These are phyloP conservation scores for Smithornis capensis DNA, from an alignment of 2,113 vertebrate species.

Conservation along the genomic window DNA sequence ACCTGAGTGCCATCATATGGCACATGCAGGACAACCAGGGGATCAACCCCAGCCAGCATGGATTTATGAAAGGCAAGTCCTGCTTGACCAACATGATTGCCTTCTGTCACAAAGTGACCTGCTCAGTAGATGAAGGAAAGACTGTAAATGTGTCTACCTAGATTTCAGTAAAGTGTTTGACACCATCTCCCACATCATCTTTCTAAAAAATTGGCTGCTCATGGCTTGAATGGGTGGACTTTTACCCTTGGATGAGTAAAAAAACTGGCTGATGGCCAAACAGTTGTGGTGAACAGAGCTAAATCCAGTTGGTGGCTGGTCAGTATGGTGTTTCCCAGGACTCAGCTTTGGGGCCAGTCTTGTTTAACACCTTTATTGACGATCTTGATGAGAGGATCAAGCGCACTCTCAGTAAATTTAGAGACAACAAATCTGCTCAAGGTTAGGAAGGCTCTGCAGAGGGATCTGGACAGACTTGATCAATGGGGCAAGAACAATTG, in stretches of 20 bases:
- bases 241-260: not conserved
- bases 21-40: not conserved
- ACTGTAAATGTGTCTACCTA: not conserved
- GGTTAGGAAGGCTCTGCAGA: not conserved
- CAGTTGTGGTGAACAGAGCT: not conserved
- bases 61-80: not conserved
- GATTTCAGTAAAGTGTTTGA: not conserved
- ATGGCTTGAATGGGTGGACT: not conserved
- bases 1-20: not conserved
- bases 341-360: not conserved
- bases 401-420: not conserved
- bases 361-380: not conserved
- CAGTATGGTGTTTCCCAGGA: not conserved
- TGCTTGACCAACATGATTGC: not conserved
- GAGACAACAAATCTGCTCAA: not conserved
- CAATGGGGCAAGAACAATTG: not conserved
- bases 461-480: not conserved
- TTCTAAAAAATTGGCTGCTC: not conserved
- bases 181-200: not conserved
- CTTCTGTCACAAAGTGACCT: not conserved
- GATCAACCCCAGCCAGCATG: not conserved
- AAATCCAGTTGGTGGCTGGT: not conserved
- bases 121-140: not conserved
- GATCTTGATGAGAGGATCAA: not conserved
- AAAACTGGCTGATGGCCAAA: not conserved